Conservation (phyloP, 2,113 vertebrate species). For the Elaphurus davidianus region DNA sequence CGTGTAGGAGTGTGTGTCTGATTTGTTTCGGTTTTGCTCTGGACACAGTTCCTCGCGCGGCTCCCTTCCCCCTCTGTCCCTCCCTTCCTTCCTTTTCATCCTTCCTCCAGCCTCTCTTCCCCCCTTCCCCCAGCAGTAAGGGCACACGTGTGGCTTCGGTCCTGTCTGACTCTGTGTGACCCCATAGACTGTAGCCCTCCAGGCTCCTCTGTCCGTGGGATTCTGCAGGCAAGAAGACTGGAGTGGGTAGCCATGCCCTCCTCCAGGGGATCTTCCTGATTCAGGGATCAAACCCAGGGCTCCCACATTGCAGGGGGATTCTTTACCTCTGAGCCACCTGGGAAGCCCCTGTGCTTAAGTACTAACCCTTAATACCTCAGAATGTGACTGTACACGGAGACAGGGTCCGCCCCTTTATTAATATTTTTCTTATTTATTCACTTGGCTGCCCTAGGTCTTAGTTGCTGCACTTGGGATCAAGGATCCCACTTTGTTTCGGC, state of each 20-base stretch:
- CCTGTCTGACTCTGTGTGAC: background rate
- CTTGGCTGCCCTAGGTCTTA: background rate
- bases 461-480: background rate
- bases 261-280: too few species aligned
- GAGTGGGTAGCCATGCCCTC: background rate
- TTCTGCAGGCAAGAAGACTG: background rate
- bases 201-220: background rate
- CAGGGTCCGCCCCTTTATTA: background rate
- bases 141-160: background rate
- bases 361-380: too few species aligned
- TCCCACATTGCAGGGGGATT: too few species aligned
- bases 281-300: too few species aligned
- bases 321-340: too few species aligned
- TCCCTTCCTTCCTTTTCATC: too few species aligned
- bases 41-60: accelerated
- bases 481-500: background rate
- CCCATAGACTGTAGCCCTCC: background rate
- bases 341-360: too few species aligned
- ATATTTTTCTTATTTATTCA: background rate
- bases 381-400: too few species aligned
- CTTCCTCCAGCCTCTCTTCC: too few species aligned
- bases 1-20: background rate
- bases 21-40: background rate
- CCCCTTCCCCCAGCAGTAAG: background rate
- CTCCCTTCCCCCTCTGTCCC: background rate